phyloP scores from a whole-genome alignment of 2,113 vertebrate species.

The Mesembrinibis cayennensis region DNA sequence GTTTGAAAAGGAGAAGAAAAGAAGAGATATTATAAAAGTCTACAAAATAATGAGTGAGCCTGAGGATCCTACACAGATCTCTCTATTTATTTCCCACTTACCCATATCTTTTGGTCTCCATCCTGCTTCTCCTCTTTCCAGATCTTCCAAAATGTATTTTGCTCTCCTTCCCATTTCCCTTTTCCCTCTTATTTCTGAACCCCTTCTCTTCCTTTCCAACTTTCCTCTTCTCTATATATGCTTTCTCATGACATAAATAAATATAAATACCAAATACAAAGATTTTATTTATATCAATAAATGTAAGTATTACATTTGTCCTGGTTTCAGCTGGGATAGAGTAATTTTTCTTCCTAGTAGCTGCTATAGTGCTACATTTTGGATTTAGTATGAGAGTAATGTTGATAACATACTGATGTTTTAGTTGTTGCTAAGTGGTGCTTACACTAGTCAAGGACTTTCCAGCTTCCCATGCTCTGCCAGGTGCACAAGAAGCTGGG shows the following conservation, averaged over 20 bases:
- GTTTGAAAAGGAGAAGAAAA: conserved; percentile 25
- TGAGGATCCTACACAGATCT: neutral
- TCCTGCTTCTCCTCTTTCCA: conserved; percentile 20
- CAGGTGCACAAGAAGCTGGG: too few species aligned
- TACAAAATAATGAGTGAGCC: conserved; percentile 42
- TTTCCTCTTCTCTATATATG: neutral
- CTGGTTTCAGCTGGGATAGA: too few species aligned
- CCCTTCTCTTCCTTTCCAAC: neutral
- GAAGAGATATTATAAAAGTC: conserved; percentile 13
- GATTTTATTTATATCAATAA: neutral
- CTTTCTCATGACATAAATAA: neutral
- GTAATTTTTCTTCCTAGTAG: too few species aligned
- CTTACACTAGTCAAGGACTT: too few species aligned
- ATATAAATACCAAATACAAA: neutral
- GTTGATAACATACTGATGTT: too few species aligned
- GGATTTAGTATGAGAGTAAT: too few species aligned
- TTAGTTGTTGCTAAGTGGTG: too few species aligned
- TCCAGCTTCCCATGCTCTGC: too few species aligned
- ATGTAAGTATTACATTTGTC: neutral
- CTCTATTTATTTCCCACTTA: conserved; percentile 26
- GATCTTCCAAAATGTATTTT: neutral
- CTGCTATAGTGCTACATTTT: too few species aligned
- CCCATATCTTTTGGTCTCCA: neutral
- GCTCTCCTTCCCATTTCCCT: neutral
- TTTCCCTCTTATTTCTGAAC: neutral